Base-by-base conservation (phyloP, 2,888 invertebrate genomes). In the Scelioninae gen. 1 region DNA sequence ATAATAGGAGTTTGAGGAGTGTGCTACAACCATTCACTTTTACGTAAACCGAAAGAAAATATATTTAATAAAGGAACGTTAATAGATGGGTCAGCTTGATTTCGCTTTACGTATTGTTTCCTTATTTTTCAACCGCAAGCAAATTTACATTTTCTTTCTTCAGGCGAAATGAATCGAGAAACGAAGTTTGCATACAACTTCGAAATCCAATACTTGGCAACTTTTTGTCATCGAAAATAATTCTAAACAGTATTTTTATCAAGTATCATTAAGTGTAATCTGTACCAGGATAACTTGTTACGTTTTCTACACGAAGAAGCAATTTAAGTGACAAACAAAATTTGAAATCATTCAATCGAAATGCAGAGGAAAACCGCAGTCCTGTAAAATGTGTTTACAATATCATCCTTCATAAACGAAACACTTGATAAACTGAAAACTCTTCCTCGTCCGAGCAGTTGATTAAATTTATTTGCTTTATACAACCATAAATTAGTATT, bases 51-150 rank as follows among this genome's bases (percentile, higher is more conserved):
- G 9, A 38, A 16, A 11, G 7, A 45, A 60, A 43, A 65, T 65
- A 40, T 65, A 13, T 53, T 23, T 13, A 29, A 65, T 51, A 65
- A 65, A 51, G 65, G 51, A 65, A 31, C 8, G 40, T 34, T 65
- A 65, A 65, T 65, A 29, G 31, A 51, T 40, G 40, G 53, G 51
- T 66, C 40, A 40, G 53, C 29, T 13, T 66, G 53, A 66, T 66
- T 51, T 40, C 31, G 53, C 53, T 40, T 13, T 1, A 13, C 29
- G 13, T 23, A 38, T 66, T 63, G 49, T 63, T 49, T 34, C 23
- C 32, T 29, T 34, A 29, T 51, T 29, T 51, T 51, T 47, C 5
- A 43, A 31, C n/a, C 43, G n/a, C 31, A 38, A 23, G n/a, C 9
- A 60, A 60, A 60, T 60, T 23, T 43, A 23, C 60, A 60, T 29